Percentiles rank a stretch among this genome's conserved stretches.
These are phyloP conservation scores for Teinopalpus imperialis DNA, from an alignment of 2,888 invertebrate species.

Conservation along the genomic window DNA sequence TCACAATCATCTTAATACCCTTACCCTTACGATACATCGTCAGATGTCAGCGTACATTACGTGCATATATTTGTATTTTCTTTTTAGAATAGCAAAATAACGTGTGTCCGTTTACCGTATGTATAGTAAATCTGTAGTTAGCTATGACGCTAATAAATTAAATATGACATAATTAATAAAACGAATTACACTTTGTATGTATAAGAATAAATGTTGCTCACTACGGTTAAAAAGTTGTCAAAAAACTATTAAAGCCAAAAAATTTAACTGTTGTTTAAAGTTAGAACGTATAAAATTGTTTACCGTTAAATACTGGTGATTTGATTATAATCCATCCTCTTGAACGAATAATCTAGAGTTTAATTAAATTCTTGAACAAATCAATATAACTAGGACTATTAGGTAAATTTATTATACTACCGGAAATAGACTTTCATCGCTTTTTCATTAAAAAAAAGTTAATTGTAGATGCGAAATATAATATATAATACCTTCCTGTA, in stretches of 20 bases:
- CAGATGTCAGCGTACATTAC: too few species aligned
- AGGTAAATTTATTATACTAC: too few species aligned
- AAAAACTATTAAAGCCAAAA: constrained; percentile 6
- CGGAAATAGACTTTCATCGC: neutral
- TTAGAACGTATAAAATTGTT: constrained; percentile 10
- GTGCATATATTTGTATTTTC: too few species aligned
- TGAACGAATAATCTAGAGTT: neutral
- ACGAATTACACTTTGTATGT: constrained; percentile 35
- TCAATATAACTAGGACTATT: neutral
- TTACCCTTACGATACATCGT: too few species aligned
- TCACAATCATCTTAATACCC: too few species aligned
- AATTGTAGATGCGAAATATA: too few species aligned
- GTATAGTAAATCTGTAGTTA: constrained; percentile 1
- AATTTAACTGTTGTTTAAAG: constrained; percentile 25
- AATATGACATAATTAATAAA: constrained; percentile 36
- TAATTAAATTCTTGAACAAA: neutral
- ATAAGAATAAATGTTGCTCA: constrained; percentile 50
- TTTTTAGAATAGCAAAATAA: constrained; percentile 1
- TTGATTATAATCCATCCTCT: constrained; percentile 9
- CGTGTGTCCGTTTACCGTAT: neutral
- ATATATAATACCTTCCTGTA: neutral
- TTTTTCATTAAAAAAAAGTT: neutral
- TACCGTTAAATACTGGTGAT: constrained; percentile 2
- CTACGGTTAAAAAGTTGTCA: constrained; percentile 30
- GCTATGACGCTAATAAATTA: neutral